phyloP scores from a whole-genome alignment of 35 echinoderm and acorn worm species.

The Heliocidaris tuberculata region DNA sequence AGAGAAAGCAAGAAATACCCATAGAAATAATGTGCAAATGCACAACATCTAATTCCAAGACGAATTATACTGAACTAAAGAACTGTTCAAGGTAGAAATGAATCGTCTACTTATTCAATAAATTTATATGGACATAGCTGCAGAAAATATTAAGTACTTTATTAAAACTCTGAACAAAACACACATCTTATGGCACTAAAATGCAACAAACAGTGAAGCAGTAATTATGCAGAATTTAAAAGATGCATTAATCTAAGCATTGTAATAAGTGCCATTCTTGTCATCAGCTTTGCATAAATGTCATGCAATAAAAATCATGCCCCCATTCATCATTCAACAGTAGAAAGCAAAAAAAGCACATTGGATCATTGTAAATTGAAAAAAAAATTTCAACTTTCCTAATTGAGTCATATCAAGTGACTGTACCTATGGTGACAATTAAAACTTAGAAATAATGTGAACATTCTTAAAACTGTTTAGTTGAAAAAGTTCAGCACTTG shows the following conservation, averaged over 20 bases:
- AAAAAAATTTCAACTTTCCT: background rate
- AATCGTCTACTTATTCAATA: too few relatives aligned
- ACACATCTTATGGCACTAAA: background rate
- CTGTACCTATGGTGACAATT: too few relatives aligned
- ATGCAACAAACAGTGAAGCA: background rate
- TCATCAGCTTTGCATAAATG: background rate
- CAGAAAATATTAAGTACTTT: background rate
- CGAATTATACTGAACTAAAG: too few relatives aligned
- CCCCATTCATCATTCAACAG: background rate
- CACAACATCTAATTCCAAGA: background rate
- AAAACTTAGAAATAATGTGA: background rate
- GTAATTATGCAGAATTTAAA: background rate
- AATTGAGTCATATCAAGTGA: background rate
- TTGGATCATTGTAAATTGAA: background rate
- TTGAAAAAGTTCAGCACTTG: background rate
- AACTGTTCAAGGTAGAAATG: too few relatives aligned
- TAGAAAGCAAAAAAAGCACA: background rate
- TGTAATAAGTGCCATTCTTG: background rate
- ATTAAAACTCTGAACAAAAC: background rate
- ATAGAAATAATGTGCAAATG: background rate
- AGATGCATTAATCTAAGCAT: background rate
- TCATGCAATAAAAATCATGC: background rate
- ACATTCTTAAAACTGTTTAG: background rate
- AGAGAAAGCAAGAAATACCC: slow-evolving; percentile 13
- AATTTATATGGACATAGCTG: background rate